Base-by-base conservation (phyloP, 2,888 invertebrate species). In the Ernsta delagoae region DNA sequence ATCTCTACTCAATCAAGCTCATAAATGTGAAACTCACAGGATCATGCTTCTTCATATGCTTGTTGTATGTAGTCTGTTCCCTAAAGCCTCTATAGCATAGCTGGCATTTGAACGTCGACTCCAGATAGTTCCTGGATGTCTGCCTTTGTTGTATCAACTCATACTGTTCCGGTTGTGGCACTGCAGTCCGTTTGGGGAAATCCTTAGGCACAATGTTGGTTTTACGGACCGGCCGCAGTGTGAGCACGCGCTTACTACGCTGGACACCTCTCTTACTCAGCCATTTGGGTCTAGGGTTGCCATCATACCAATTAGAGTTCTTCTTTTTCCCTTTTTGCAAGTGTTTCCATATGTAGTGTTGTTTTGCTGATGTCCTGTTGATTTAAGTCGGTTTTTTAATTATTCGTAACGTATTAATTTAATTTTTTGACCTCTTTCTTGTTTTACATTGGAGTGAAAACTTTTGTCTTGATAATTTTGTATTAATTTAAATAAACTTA, bases 21-120 rank as follows among this genome's bases (percentile, higher is more conserved):
- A 39, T 39, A 39, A 1, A 39, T 39, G 39, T 6, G 7, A 7
- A 39, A 54, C 86, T 85, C 70, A 92, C 92, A 70, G 91, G 86
- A 72, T 90, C 85, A 79, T 93, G 92, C 78, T 92, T 93, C 71
- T 80, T 85, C 89, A 92, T 89, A 72, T 93, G 92, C 43, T 90
- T 91, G 48, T 77, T 81, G 70, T 85, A 92, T 0, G 92, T 89
- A 1, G 67, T 62, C 24, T 77, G 69, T 59, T 84, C 84, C 12
- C 92, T 77, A 57, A 88, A 93, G 0, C 92, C 92, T 75, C 84
- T 82, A 50, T 75, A 93, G 72, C 92, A 92, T 53, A 86, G 43
- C 60, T 88, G 79, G 72, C 92, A 93, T 59, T 85, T 87, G 64
- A 78, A 90, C 53, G 78, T 78, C 0, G 92, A 85, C 34, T 90